phyloP scores from a whole-genome alignment of 2,113 vertebrate genomes.

The Columba livia region DNA sequence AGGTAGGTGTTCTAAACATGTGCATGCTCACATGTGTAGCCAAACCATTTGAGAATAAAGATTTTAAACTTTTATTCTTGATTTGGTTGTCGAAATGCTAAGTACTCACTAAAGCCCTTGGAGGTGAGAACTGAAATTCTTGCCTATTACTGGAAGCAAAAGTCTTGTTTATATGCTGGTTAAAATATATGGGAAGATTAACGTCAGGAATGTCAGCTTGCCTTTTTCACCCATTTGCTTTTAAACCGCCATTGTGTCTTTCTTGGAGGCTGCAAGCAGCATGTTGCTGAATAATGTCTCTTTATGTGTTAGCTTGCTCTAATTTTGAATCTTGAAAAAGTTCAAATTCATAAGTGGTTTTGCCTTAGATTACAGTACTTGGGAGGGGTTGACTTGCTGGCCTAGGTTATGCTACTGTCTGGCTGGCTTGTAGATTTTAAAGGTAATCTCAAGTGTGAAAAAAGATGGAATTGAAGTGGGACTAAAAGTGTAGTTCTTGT shows the following conservation, averaged over 20 bases:
- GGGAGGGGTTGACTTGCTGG: background rate
- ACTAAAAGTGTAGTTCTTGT: background rate
- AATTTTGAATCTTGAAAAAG: background rate
- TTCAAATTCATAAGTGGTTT: background rate
- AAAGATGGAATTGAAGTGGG: background rate
- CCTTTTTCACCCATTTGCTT: background rate
- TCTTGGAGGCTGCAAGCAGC: background rate
- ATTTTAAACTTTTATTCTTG: background rate
- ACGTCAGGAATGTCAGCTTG: background rate
- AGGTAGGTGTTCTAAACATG: no score
- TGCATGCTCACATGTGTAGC: background rate
- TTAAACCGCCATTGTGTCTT: background rate
- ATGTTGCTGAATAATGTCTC: background rate
- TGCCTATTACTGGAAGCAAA: background rate
- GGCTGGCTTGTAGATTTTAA: background rate
- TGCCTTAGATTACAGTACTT: background rate
- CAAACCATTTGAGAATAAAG: background rate
- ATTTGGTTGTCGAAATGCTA: background rate
- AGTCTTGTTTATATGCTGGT: background rate
- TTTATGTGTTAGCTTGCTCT: background rate
- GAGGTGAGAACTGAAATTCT: background rate
- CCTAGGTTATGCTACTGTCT: background rate
- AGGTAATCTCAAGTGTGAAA: background rate
- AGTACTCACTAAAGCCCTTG: background rate
- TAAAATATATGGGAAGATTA: background rate